These are phyloP conservation scores for Ctenodactylus gundi DNA, from an alignment of 2,113 vertebrate species.

Conservation along the genomic window DNA sequence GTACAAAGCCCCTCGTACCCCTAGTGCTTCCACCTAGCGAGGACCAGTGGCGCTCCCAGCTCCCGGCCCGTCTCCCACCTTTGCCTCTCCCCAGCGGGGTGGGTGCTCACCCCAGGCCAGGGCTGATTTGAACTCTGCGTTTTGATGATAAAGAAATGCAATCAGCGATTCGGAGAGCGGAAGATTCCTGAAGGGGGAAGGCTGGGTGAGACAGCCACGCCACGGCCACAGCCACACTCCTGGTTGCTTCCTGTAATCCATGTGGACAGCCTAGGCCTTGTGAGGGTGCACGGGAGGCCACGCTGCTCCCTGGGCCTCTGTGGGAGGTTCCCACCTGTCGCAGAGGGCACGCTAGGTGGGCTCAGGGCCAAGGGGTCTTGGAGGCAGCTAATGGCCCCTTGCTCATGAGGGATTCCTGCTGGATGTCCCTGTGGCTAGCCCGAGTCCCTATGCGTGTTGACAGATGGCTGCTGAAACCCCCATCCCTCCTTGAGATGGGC, in stretches of 20 bases:
- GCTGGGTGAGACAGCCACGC: not conserved
- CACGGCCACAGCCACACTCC: no score
- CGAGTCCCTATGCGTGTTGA: constrained; percentile 28
- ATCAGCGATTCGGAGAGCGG: not conserved
- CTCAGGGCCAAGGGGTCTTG: not conserved
- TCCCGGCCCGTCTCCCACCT: no score
- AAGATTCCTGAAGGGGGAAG: not conserved
- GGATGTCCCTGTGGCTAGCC: constrained; percentile 13
- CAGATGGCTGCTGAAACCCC: constrained; percentile 74
- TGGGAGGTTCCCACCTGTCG: not conserved
- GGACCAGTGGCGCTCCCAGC: not conserved
- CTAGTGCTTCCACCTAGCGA: rapidly evolving
- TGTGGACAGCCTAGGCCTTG: not conserved
- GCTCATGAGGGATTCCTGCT: constrained; percentile 71
- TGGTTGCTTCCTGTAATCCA: not conserved
- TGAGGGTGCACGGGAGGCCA: not conserved
- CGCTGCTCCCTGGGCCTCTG: not conserved
- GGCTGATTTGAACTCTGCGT: not conserved
- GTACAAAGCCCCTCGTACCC: rapidly evolving
- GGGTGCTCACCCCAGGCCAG: not conserved
- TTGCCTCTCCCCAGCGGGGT: no score
- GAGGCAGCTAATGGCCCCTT: constrained; percentile 69
- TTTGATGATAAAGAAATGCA: not conserved
- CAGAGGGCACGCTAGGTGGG: not conserved
- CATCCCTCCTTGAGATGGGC: constrained; percentile 67